Evolutionary conservation across 1,140 invertebrate genomes (phyloP), one percentile per base, ranked within the genome.

Genomic region (Goniozus legneri): DNA sequence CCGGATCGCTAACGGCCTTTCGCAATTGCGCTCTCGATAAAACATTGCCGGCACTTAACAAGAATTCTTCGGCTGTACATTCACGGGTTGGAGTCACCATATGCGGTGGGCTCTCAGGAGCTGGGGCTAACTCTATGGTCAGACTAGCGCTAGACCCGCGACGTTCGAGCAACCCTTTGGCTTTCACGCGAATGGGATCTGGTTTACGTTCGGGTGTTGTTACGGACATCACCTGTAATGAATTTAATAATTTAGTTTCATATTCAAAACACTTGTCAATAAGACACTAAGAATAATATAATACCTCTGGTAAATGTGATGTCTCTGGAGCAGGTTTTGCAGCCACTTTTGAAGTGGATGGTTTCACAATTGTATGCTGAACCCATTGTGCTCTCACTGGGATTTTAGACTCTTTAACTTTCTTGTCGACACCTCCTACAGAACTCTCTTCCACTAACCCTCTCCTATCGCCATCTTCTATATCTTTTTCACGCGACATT

Each of bases 131-230:
- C 50, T 78, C 76, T 58, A 92, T 82, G 2, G 91, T 94, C 1
- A 95, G 76, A 39, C 87, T 91, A 3, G 91, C 91, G 67, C 89
- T 93, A 8, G 91, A 93, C 43, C 90, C 90, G 33, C 89, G 78
- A 12, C 89, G 77, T 71, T 92, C 86, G 8, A 89, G 65, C 2
- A 89, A 65, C 31, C 85, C 84, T 54, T 88, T 89, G 1, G 78
- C 61, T 54, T 78, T 80, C 18, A 81, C 71, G 13, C 77, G 73
- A 41, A 81, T 72, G 13, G 82, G 79, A 50, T 79, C 72, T 3
- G 65, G 33, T 52, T 64, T 60, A 33, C 56, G 47, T 57, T 72
- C 71, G 6, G 67, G 60, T 8, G 58, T 65, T 3, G 46, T 33
- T 13, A 67, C 48, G 14, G 71, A 56, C 59, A 69, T 61, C 41